Percentiles rank a stretch among this genome's conserved stretches.
Conservation (phyloP, 1,140 invertebrate genomes). For the Drosophila bifasciata region DNA sequence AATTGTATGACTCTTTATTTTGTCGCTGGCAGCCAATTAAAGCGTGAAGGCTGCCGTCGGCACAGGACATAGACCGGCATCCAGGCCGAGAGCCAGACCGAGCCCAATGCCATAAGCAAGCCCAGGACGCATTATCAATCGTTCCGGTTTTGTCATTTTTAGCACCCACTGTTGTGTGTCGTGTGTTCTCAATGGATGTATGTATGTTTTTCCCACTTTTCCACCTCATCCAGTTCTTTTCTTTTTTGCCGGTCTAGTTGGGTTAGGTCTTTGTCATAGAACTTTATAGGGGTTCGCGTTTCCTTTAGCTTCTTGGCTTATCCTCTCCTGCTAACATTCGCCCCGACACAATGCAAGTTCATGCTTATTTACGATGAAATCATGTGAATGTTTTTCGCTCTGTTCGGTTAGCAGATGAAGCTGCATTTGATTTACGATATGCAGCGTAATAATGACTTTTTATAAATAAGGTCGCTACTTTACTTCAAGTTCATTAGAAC, state of each 20-base stretch:
- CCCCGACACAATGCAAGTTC: constrained; percentile 48
- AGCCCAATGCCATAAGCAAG: constrained; percentile 36
- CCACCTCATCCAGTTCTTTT: not conserved
- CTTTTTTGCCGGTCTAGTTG: constrained; percentile 49
- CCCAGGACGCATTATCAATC: constrained; percentile 67
- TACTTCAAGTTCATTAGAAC: constrained; percentile 22
- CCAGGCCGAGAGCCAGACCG: constrained; percentile 47
- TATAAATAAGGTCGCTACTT: constrained; percentile 10
- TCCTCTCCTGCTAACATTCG: constrained; percentile 23
- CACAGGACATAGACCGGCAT: constrained; percentile 57
- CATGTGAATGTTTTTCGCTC: constrained; percentile 26
- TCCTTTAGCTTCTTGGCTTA: constrained; percentile 46
- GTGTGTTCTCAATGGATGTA: constrained; percentile 30
- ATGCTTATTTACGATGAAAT: constrained; percentile 56
- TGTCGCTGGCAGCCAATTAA: constrained; percentile 79
- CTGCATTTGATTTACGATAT: constrained; percentile 53
- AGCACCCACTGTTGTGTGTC: constrained; percentile 66
- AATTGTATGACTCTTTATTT: constrained; percentile 73
- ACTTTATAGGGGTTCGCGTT: constrained; percentile 60
- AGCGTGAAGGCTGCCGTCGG: constrained; percentile 81
- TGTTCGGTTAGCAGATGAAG: constrained; percentile 37
- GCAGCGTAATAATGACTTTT: constrained; percentile 37
- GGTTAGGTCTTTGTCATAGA: constrained; percentile 72
- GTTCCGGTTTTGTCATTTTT: constrained; percentile 73
- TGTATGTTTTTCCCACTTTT: constrained; percentile 57